phyloP scores from a whole-genome alignment of 2,888 invertebrate species.

The Folsomia manolachei region DNA sequence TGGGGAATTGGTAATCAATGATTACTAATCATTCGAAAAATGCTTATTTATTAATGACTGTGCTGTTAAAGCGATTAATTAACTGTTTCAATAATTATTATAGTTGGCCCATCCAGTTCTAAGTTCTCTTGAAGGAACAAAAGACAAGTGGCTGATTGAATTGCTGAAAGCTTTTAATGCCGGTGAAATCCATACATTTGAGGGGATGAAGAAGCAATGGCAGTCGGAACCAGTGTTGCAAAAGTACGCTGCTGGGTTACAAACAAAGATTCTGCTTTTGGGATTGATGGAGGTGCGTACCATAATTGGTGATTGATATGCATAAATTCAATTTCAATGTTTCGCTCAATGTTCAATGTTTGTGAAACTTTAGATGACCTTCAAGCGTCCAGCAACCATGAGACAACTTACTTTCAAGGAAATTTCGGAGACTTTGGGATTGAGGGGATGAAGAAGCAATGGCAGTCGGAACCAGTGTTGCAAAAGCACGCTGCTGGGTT shows the following conservation, averaged over 20 bases:
- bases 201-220: slow-evolving; percentile 72
- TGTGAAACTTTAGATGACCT: slow-evolving; percentile 74
- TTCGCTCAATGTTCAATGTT: no score
- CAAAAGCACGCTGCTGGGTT: slow-evolving; percentile 75
- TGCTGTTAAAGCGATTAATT: slow-evolving; percentile 5
- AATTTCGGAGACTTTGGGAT: slow-evolving; percentile 82
- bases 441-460: slow-evolving; percentile 68
- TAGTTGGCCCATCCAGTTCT: slow-evolving; percentile 91
- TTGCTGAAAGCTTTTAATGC: slow-evolving; percentile 81
- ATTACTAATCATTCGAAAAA: slow-evolving; percentile 18
- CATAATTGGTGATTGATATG: neutral
- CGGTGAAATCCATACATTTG: slow-evolving; percentile 75
- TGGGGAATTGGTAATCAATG: slow-evolving; percentile 73
- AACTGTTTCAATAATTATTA: slow-evolving; percentile 3
- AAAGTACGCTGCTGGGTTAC: slow-evolving; percentile 73
- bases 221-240: slow-evolving; percentile 76
- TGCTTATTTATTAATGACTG: neutral
- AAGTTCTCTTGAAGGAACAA: slow-evolving; percentile 73
- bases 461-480: slow-evolving; percentile 79
- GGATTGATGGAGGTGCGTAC: slow-evolving; percentile 84
- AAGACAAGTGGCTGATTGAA: slow-evolving; percentile 83
- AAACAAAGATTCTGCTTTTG: slow-evolving; percentile 90
- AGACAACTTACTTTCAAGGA: slow-evolving; percentile 57
- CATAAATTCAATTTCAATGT: neutral
- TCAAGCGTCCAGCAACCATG: slow-evolving; percentile 79